These are phyloP conservation scores for Drosophila macrothrix DNA, from an alignment of 2,888 invertebrate species.

Conservation along the genomic window DNA sequence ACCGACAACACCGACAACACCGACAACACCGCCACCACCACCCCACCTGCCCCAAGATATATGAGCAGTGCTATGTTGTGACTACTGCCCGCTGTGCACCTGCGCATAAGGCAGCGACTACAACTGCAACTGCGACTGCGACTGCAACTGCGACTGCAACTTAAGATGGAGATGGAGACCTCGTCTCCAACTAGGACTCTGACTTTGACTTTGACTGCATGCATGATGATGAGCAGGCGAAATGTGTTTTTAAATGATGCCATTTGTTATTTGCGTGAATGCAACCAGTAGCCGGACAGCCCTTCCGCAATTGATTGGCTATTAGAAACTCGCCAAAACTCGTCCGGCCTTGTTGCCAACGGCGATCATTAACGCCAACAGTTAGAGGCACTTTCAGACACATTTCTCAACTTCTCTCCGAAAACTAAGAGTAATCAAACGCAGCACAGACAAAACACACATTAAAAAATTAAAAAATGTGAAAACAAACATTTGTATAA, in stretches of 20 bases:
- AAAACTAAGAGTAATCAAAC: conserved; percentile 44
- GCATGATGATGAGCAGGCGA: conserved; percentile 63
- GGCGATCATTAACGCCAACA: conserved; percentile 66
- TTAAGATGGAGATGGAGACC: conserved; percentile 37
- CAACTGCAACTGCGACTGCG: conserved; percentile 8
- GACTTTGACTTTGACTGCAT: conserved; percentile 18
- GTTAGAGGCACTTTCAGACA: conserved; percentile 63
- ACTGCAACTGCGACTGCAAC: conserved; percentile 11
- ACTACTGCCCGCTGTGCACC: conserved; percentile 79
- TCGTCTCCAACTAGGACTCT: conserved; percentile 29
- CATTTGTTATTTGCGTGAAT: conserved; percentile 77
- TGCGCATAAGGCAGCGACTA: conserved; percentile 52
- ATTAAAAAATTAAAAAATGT: conserved; percentile 36
- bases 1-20: neutral
- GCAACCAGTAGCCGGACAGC: conserved; percentile 65
- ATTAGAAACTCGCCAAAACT: conserved; percentile 53
- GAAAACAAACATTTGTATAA: conserved; percentile 39
- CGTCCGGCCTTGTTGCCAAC: conserved; percentile 32
- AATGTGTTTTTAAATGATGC: conserved; percentile 83
- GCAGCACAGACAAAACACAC: conserved; percentile 14
- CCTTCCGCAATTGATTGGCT: conserved; percentile 54
- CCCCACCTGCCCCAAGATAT: conserved; percentile 53
- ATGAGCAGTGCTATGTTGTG: conserved; percentile 75
- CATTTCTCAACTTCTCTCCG: conserved; percentile 58
- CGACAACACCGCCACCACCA: neutral